phyloP scores from a whole-genome alignment of 2,888 invertebrate species.

The Thysanoteuthis rhombus region DNA sequence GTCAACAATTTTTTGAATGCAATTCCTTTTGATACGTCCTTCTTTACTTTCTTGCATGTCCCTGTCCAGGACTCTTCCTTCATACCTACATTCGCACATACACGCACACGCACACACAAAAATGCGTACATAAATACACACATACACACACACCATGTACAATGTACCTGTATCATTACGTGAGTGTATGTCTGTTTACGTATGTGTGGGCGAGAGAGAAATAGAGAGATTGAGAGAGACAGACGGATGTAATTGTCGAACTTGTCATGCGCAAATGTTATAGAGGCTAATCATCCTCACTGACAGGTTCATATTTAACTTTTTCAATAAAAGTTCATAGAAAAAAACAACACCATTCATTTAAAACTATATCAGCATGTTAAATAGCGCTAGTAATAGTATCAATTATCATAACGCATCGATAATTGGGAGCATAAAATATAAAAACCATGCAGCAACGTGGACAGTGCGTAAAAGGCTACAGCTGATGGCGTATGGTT shows the following conservation, averaged over 20 bases:
- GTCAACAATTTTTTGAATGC: too few relatives aligned
- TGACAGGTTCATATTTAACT: neutral
- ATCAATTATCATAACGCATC: neutral
- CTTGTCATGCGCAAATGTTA: neutral
- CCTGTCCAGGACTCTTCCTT: too few relatives aligned
- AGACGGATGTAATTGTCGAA: neutral
- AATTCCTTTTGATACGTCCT: too few relatives aligned
- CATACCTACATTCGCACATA: too few relatives aligned
- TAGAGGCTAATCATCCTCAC: neutral
- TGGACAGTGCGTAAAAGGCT: neutral
- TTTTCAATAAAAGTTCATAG: neutral
- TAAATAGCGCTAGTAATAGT: neutral
- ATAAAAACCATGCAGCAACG: neutral
- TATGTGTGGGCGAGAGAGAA: neutral
- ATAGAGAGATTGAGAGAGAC: neutral
- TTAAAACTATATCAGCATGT: neutral
- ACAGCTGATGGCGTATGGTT: neutral
- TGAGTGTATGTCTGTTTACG: neutral
- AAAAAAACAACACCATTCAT: neutral
- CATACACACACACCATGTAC: too few relatives aligned
- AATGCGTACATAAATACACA: too few relatives aligned
- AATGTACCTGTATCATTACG: neutral
- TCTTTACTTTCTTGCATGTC: too few relatives aligned
- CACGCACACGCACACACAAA: too few relatives aligned
- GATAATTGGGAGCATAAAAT: neutral